Evolutionary conservation across 2,888 invertebrate species (phyloP).

Genomic region (Pristionchus japonicus): DNA sequence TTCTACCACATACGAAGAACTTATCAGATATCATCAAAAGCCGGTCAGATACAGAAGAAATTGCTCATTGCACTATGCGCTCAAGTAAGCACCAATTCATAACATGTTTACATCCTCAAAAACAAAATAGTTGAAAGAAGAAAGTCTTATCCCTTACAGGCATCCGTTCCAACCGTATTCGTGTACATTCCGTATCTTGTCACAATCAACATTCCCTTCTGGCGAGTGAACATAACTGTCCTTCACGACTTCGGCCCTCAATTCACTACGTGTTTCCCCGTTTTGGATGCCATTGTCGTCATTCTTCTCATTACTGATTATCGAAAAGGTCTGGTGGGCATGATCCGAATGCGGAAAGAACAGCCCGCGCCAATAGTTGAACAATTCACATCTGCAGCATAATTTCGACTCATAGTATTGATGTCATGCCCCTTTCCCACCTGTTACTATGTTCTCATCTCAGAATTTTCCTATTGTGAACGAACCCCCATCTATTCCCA

Average conservation of each 20-base stretch:
- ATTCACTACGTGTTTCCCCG: background rate
- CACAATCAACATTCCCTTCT: background rate
- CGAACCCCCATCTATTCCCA: too few species aligned
- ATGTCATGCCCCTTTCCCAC: too few species aligned
- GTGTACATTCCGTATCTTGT: background rate
- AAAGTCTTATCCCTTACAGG: background rate
- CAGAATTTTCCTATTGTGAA: too few species aligned
- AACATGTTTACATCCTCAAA: too few species aligned
- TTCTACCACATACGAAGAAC: background rate
- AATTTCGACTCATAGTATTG: too few species aligned
- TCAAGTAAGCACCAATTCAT: background rate
- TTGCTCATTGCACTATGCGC: background rate
- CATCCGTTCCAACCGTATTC: background rate
- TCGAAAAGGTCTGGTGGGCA: background rate
- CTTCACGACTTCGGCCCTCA: background rate
- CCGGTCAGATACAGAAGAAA: background rate
- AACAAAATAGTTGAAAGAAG: too few species aligned
- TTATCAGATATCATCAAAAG: background rate
- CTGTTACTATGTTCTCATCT: too few species aligned
- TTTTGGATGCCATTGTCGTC: background rate
- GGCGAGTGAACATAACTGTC: background rate
- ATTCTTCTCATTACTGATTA: background rate
- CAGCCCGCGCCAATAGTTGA: background rate
- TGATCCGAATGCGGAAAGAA: background rate
- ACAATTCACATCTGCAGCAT: background rate